phyloP scores from a whole-genome alignment of 2,113 vertebrate species.

The Capreolus pygargus region DNA sequence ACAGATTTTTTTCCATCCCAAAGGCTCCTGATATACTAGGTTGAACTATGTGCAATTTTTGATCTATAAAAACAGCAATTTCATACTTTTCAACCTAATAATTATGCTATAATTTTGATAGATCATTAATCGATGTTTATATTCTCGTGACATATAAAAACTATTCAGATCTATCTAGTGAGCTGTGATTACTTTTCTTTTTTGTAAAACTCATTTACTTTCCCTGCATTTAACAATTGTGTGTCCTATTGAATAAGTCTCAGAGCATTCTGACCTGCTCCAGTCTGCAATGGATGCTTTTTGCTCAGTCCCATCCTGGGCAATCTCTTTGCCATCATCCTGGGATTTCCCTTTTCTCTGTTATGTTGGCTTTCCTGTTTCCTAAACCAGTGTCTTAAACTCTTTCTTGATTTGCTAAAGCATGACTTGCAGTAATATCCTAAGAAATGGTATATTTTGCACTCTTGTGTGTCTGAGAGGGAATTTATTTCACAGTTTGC shows the following conservation, averaged over 20 bases:
- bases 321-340: neutral
- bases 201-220: neutral
- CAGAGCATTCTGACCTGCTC: neutral
- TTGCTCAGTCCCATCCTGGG: neutral
- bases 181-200: neutral
- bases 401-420: neutral
- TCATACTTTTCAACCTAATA: neutral
- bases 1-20: neutral
- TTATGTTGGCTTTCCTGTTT: neutral
- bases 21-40: neutral
- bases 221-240: neutral
- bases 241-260: neutral
- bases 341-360: neutral
- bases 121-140: neutral
- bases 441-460: neutral
- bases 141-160: neutral
- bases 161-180: neutral
- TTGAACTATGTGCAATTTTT: neutral
- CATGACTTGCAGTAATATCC: neutral
- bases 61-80: neutral
- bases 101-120: neutral
- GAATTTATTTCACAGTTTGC: neutral
- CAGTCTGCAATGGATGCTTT: neutral
- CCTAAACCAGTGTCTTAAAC: neutral
- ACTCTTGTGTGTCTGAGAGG: neutral